phyloP scores from a whole-genome alignment of 2,113 vertebrate genomes.

The Spheniscus mendiculus region DNA sequence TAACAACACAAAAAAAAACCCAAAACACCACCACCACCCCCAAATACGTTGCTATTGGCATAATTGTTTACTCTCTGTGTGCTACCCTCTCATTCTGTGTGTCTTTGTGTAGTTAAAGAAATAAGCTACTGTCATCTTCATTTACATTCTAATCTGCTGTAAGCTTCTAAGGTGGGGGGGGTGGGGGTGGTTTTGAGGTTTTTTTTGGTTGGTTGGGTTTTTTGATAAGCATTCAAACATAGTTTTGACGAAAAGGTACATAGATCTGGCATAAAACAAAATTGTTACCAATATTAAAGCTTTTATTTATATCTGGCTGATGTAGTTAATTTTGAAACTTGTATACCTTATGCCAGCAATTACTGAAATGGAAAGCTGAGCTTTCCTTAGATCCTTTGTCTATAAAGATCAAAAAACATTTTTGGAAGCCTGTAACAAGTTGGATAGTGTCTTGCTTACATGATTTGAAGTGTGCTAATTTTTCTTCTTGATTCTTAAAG shows the following conservation, averaged over 20 bases:
- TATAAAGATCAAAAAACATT: neutral
- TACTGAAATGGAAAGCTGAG: neutral
- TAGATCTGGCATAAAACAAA: neutral
- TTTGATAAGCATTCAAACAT: neutral
- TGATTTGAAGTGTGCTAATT: neutral
- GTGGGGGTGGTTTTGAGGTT: neutral
- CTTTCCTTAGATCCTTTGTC: neutral
- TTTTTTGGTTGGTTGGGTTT: neutral
- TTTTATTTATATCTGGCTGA: neutral
- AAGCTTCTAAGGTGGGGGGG: neutral
- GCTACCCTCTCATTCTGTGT: neutral
- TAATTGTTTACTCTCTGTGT: neutral
- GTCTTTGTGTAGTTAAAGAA: neutral
- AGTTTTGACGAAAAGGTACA: neutral
- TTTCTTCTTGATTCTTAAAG: neutral
- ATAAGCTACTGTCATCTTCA: neutral
- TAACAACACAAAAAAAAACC: neutral
- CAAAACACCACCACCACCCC: fast-evolving
- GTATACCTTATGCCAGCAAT: neutral
- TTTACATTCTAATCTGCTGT: neutral
- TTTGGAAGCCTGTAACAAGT: neutral
- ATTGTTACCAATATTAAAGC: neutral
- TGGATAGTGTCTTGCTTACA: neutral
- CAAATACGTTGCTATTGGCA: neutral
- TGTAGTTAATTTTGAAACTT: neutral